phyloP scores from a whole-genome alignment of 35 echinoderm and acorn worm genomes.

The Hemicentrotus pulcherrimus region DNA sequence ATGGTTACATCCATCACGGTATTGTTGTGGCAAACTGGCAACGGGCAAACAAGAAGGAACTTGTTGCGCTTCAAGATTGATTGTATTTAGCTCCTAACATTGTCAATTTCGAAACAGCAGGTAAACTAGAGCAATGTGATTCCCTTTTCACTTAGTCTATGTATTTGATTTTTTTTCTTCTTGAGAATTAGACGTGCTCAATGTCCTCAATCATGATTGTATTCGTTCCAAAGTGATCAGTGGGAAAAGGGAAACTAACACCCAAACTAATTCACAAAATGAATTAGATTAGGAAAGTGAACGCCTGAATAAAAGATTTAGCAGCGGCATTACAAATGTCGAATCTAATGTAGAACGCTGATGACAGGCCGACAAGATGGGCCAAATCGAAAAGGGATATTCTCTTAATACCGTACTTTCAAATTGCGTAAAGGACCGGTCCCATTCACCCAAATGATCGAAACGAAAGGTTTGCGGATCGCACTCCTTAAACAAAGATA shows the following conservation, averaged over 20 bases:
- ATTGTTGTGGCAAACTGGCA: too few relatives aligned
- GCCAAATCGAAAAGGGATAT: too few relatives aligned
- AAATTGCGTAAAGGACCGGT: too few relatives aligned
- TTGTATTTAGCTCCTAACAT: background rate
- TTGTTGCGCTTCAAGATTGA: background rate
- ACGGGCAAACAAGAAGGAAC: background rate
- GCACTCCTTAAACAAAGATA: too few relatives aligned
- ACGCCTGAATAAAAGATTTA: background rate
- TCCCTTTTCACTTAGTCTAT: background rate
- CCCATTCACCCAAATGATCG: too few relatives aligned
- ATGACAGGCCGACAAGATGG: too few relatives aligned
- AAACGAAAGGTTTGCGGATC: too few relatives aligned
- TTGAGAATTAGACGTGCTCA: background rate
- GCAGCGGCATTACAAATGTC: background rate
- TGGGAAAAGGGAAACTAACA: background rate
- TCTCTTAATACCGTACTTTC: too few relatives aligned
- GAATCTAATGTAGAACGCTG: too few relatives aligned
- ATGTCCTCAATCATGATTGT: background rate
- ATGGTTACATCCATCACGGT: too few relatives aligned
- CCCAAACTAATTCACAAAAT: too few relatives aligned
- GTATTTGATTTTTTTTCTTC: background rate
- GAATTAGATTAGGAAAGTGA: background rate
- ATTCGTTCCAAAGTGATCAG: background rate
- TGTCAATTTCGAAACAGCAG: background rate
- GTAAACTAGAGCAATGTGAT: background rate